Evolutionary conservation across 2,888 invertebrate genomes (phyloP).

Genomic region (Mimumesa dahlbomi): DNA sequence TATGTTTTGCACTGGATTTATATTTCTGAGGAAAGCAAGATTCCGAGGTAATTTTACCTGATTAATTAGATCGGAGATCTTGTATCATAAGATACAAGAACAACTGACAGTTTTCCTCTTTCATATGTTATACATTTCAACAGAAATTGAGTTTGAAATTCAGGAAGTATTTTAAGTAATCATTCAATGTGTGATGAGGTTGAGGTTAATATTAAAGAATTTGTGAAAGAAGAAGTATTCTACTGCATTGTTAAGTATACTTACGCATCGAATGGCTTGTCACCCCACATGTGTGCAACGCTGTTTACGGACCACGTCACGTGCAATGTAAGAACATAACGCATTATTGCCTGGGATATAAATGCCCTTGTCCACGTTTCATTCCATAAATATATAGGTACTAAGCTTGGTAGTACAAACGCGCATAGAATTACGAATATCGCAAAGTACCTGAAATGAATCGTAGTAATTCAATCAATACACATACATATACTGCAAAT

Average conservation of each 20-base stretch:
- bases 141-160: too few species aligned
- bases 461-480: neutral
- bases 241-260: slow-evolving; percentile 15
- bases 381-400: slow-evolving; percentile 83
- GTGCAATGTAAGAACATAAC: slow-evolving; percentile 82
- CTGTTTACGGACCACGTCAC: slow-evolving; percentile 84
- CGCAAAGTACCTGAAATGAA: slow-evolving; percentile 79
- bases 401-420: slow-evolving; percentile 72
- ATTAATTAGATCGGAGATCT: neutral
- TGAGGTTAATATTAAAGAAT: neutral
- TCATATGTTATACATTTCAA: too few species aligned
- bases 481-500: neutral
- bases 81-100: neutral
- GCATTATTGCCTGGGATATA: slow-evolving; percentile 80
- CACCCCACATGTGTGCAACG: slow-evolving; percentile 81
- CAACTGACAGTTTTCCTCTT: too few species aligned
- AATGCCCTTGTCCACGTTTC: slow-evolving; percentile 81
- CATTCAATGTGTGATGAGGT: too few species aligned
- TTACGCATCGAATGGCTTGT: slow-evolving; percentile 75
- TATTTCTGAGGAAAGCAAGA: neutral
- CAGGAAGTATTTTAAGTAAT: too few species aligned
- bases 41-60: neutral
- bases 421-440: slow-evolving; percentile 81
- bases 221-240: neutral
- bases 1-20: slow-evolving; percentile 64